Conservation (phyloP, 92 coral and sea anemone genomes). For the Virgularia gustaviana region DNA sequence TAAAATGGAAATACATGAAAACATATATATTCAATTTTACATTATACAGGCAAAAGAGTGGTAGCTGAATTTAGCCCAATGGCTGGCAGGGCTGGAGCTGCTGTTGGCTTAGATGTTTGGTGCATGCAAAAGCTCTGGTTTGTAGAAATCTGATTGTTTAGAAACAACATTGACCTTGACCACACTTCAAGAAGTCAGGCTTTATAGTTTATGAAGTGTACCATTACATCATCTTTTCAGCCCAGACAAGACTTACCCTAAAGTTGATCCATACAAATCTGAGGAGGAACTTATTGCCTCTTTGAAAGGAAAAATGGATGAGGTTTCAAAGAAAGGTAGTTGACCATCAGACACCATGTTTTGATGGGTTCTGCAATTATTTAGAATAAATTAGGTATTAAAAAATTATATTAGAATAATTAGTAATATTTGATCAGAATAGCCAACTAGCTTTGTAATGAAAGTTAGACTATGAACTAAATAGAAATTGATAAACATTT, state of each 20-base stretch:
- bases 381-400: too few relatives aligned
- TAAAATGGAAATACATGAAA: too few relatives aligned
- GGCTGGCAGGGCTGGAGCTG: constrained; percentile 78
- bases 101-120: constrained; percentile 76
- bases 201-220: too few relatives aligned
- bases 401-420: too few relatives aligned
- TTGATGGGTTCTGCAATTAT: too few relatives aligned
- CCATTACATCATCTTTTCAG: constrained; percentile 21
- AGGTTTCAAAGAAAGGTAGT: constrained; percentile 1
- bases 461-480: too few relatives aligned
- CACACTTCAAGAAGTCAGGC: too few relatives aligned
- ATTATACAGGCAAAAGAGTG: constrained; percentile 55
- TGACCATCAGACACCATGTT: background rate
- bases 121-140: constrained; percentile 65
- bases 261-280: constrained; percentile 44
- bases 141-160: background rate
- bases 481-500: too few relatives aligned
- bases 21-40: too few relatives aligned
- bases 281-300: constrained; percentile 43
- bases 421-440: too few relatives aligned
- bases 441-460: too few relatives aligned
- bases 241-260: constrained; percentile 42
- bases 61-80: constrained; percentile 72
- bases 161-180: too few relatives aligned
- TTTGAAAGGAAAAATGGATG: background rate